A percentile compares a stretch with the other conserved stretches of the same genome.
These are phyloP conservation scores for Drosophila flavopinicola DNA, from an alignment of 2,888 invertebrate genomes.

Conservation along the genomic window DNA sequence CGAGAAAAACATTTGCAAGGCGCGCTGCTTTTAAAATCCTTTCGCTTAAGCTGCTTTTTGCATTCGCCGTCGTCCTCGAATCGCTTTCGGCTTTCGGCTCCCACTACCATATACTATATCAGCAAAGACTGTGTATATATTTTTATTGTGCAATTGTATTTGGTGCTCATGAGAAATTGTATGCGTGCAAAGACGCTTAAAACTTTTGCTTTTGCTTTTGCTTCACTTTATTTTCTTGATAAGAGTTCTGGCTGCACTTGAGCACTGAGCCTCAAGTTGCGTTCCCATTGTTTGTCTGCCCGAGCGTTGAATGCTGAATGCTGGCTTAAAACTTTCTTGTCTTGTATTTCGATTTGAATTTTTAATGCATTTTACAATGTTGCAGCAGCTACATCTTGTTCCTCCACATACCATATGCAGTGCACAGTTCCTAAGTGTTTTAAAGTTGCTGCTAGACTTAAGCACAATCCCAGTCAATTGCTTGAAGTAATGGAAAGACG, in stretches of 20 bases:
- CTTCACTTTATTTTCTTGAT: slow-evolving; percentile 61
- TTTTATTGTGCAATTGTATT: slow-evolving; percentile 78
- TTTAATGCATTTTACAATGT: slow-evolving; percentile 32
- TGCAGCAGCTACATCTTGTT: background rate
- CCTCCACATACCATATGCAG: slow-evolving; percentile 1
- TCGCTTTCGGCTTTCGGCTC: slow-evolving; percentile 23
- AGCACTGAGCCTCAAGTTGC: slow-evolving; percentile 63
- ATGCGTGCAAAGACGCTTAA: slow-evolving; percentile 76
- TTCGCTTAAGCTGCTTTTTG: slow-evolving; percentile 65
- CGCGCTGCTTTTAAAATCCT: slow-evolving; percentile 62
- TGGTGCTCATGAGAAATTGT: slow-evolving; percentile 75
- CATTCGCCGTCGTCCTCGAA: slow-evolving; percentile 39
- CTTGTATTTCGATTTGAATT: slow-evolving; percentile 56
- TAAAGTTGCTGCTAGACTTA: slow-evolving; percentile 7
- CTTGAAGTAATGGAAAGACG: too few relatives aligned
- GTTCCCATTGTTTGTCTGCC: slow-evolving; percentile 51
- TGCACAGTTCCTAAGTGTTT: slow-evolving; percentile 7
- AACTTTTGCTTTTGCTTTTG: slow-evolving; percentile 70
- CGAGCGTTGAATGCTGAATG: slow-evolving; percentile 35
- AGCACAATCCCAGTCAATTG: slow-evolving; percentile 7
- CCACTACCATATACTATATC: slow-evolving; percentile 11
- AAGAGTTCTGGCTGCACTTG: slow-evolving; percentile 69
- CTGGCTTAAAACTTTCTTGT: slow-evolving; percentile 59
- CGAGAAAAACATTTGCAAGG: slow-evolving; percentile 39
- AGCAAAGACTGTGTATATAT: slow-evolving; percentile 20